These are phyloP conservation scores for Drosophila lowei DNA, from an alignment of 1,140 invertebrate genomes.

Conservation along the genomic window DNA sequence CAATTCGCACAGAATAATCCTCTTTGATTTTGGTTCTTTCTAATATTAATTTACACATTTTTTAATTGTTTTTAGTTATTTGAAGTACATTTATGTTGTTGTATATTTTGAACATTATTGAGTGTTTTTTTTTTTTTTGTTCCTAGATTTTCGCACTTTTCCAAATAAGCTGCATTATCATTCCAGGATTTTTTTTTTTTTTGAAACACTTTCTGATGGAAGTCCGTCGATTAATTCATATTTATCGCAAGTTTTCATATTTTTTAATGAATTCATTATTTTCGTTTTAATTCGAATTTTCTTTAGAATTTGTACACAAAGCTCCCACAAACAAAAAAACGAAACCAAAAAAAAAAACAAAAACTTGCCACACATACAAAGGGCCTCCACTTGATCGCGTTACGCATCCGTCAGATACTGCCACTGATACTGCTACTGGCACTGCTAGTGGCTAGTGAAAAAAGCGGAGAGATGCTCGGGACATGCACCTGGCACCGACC, in stretches of 20 bases:
- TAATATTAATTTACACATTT: too few relatives aligned
- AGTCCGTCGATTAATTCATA: too few relatives aligned
- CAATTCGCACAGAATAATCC: too few relatives aligned
- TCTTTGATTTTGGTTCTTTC: too few relatives aligned
- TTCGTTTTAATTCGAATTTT: not conserved
- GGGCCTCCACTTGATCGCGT: constrained; percentile 19
- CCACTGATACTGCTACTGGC: not conserved
- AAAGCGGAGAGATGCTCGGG: too few relatives aligned
- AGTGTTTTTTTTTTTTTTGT: not conserved
- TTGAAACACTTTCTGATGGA: too few relatives aligned
- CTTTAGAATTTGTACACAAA: constrained; percentile 11
- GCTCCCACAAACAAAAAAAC: constrained; percentile 21
- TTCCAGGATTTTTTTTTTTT: too few relatives aligned
- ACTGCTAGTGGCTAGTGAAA: too few relatives aligned
- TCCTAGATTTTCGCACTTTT: not conserved
- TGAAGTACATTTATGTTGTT: too few relatives aligned
- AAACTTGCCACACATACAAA: constrained; percentile 4
- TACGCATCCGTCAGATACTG: constrained; percentile 28
- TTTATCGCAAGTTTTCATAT: too few relatives aligned
- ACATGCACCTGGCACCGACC: constrained; percentile 21
- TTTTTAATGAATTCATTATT: not conserved
- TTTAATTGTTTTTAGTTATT: too few relatives aligned
- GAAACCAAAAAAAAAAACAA: not conserved
- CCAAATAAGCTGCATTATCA: not conserved
- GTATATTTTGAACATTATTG: too few relatives aligned